Base-by-base conservation (phyloP, 2,113 vertebrate species). In the Rutilus rutilus region DNA sequence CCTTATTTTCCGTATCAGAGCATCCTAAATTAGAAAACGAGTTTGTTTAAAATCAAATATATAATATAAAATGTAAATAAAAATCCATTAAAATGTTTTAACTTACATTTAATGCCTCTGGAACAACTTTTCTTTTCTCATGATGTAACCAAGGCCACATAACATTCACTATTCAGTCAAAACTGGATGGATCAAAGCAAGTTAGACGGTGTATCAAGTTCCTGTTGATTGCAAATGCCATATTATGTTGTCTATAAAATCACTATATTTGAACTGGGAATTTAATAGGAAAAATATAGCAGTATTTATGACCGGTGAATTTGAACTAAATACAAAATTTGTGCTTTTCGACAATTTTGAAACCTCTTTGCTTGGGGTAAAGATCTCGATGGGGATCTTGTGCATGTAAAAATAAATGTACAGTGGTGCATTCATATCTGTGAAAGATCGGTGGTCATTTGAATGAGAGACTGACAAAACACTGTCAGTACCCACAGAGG, bases 381-480 rank as follows among this genome's bases (percentile, higher is more conserved):
- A 8, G 30, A 79, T 60, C 21, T n/a, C 19, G 23, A 79, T 60
- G 36, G 17, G 6, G 33, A 65, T 59, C 76, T 39, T 47, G 39
- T 64, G n/a, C 15, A 25, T 80, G 23, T 80, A 30, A 47, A 64
- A 64, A 62, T 21, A 81, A 47, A 30, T 27, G n/a, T 65, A 47
- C 78, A 81, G n/a, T 45, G n/a, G 14, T 81, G 60, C 39, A 47
- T 81, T 65, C 59, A 81, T 65, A 47, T 6, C n/a, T 47, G 57
- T 79, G 6, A 25, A 7, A 25, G 36, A 42, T 78, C 6, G 30
- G 52, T 6, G 50, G 27, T 59, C 30, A 59, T 78, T 59, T 78
- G 19, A 77, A 71, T 50, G 19, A n/a, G 10, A 33, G 36, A 42
- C 8, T 42, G 2, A 30, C 5, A 12, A 82, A 65, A 67, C 25